A percentile compares a stretch with the other conserved stretches of the same genome.
Conservation (phyloP, 2,113 vertebrate genomes). For the Montifringilla adamsi region DNA sequence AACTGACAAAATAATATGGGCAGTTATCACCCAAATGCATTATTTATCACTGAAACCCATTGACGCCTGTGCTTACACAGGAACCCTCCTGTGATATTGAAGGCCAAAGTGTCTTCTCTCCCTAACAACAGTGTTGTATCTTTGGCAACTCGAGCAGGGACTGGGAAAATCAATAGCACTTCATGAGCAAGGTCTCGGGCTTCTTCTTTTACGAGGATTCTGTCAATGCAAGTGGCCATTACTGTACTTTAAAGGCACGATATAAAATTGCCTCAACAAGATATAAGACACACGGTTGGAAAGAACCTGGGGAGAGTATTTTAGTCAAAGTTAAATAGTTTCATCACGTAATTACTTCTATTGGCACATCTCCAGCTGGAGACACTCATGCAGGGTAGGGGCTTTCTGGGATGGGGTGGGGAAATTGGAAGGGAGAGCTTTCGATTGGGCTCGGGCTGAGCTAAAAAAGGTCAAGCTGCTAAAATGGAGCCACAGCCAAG, state of each 20-base stretch:
- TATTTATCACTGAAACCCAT: slow-evolving; percentile 74
- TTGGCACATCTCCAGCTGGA: slow-evolving; percentile 80
- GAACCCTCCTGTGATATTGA: slow-evolving; percentile 81
- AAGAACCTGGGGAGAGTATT: slow-evolving; percentile 85
- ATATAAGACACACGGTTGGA: slow-evolving; percentile 81
- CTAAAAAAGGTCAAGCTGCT: slow-evolving; percentile 73
- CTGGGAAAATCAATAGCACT: slow-evolving; percentile 83
- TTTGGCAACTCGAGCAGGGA: slow-evolving; percentile 80
- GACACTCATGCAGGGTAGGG: slow-evolving; percentile 40
- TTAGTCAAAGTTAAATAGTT: slow-evolving; percentile 85
- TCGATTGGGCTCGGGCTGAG: slow-evolving; percentile 47
- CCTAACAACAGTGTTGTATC: slow-evolving; percentile 78
- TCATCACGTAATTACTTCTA: slow-evolving; percentile 82
- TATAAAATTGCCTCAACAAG: slow-evolving; percentile 84
- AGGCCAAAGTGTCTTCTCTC: slow-evolving; percentile 76
- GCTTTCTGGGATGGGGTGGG: slow-evolving; percentile 56
- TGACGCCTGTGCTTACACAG: slow-evolving; percentile 73
- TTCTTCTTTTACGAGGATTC: slow-evolving; percentile 82
- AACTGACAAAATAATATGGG: slow-evolving; percentile 71
- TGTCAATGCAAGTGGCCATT: slow-evolving; percentile 86
- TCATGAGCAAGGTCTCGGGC: slow-evolving; percentile 80
- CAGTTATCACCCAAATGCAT: slow-evolving; percentile 77
- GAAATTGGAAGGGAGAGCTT: slow-evolving; percentile 51
- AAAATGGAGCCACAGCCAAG: slow-evolving; percentile 60
- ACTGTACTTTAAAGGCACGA: slow-evolving; percentile 84